A percentile compares a stretch with the other conserved stretches of the same genome.
Evolutionary conservation across 1,140 invertebrate species (phyloP).

Genomic region (Bombus impatiens): DNA sequence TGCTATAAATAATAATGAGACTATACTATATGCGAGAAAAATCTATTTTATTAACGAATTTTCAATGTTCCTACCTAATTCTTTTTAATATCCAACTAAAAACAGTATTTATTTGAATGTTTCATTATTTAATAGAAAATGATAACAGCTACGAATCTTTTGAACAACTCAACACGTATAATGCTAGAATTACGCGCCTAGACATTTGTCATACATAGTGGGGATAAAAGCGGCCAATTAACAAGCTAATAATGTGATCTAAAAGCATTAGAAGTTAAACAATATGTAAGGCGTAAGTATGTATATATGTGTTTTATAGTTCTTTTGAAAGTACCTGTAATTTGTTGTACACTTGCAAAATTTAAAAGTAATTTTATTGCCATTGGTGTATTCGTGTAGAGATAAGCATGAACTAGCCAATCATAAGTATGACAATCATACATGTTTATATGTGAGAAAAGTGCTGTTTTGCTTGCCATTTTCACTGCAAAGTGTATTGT

Average conservation of each 20-base stretch:
- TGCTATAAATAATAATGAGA: too few species aligned
- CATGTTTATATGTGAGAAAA: neutral
- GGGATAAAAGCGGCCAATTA: neutral
- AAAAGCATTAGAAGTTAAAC: too few species aligned
- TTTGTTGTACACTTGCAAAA: neutral
- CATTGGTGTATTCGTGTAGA: neutral
- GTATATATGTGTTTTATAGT: neutral
- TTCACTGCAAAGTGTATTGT: constrained; percentile 63
- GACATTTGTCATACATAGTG: neutral
- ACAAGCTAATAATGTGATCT: neutral
- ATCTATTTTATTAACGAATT: too few species aligned
- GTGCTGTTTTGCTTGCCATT: neutral
- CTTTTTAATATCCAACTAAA: neutral
- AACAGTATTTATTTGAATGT: neutral
- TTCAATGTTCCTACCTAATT: neutral
- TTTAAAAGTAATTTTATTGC: neutral
- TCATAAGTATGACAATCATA: neutral
- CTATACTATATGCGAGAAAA: too few species aligned
- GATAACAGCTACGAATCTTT: neutral
- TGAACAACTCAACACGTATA: neutral
- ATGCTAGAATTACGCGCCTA: neutral
- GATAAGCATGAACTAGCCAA: neutral
- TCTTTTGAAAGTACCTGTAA: neutral
- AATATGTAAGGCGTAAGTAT: too few species aligned
- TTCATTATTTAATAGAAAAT: neutral